Percentiles rank a stretch among this genome's conserved stretches.
These are phyloP conservation scores for Rhabdornis inornatus DNA, from an alignment of 2,113 vertebrate species.

Conservation along the genomic window DNA sequence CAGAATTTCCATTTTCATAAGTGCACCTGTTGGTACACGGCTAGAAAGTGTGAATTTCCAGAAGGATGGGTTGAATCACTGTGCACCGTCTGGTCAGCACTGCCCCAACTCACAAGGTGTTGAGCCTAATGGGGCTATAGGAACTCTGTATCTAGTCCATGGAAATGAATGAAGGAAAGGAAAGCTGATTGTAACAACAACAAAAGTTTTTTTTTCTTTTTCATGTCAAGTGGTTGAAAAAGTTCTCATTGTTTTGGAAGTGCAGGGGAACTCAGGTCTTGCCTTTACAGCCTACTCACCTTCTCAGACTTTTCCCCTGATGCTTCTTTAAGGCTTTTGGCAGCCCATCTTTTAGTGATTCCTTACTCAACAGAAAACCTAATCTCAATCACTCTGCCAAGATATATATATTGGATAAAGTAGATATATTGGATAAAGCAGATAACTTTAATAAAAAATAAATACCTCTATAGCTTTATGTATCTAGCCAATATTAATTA, in stretches of 20 bases:
- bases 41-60: background rate
- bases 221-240: background rate
- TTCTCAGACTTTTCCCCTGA: background rate
- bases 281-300: background rate
- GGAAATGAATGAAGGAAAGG: background rate
- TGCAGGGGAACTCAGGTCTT: background rate
- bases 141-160: background rate
- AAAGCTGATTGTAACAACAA: background rate
- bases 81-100: accelerated
- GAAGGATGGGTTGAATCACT: background rate
- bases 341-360: background rate
- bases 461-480: background rate
- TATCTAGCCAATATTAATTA: background rate
- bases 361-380: background rate
- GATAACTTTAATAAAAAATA: background rate
- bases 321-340: background rate
- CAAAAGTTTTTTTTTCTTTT: background rate
- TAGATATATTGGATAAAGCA: background rate
- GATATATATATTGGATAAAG: background rate
- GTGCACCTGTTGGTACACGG: background rate
- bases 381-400: background rate
- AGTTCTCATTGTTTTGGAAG: background rate
- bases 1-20: background rate
- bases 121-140: background rate
- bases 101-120: accelerated